Evolutionary conservation across 2,888 invertebrate genomes (phyloP).

Genomic region (Diogma glabrata): DNA sequence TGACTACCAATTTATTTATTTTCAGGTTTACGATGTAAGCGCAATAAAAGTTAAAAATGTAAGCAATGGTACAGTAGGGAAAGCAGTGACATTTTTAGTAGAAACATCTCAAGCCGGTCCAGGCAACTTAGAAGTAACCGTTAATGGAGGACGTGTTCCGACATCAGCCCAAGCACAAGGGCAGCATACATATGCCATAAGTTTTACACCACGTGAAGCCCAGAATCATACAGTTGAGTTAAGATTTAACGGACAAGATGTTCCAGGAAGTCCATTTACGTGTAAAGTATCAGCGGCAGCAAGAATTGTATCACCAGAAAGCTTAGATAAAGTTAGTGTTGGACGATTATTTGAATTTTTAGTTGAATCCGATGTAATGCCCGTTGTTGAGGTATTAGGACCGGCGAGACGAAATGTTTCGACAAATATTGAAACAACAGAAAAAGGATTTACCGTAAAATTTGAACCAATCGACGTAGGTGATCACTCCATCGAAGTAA

Average conservation of each 20-base stretch:
- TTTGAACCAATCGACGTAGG: constrained; percentile 86
- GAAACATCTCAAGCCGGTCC: constrained; percentile 98
- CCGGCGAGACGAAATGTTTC: constrained; percentile 59
- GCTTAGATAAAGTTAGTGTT: constrained; percentile 82
- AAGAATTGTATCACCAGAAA: constrained; percentile 71
- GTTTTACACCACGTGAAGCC: constrained; percentile 89
- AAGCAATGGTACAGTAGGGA: constrained; percentile 74
- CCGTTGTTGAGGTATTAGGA: constrained; percentile 69
- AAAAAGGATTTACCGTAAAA: constrained; percentile 43
- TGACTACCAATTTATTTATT: background rate
- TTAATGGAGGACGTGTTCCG: constrained; percentile 93
- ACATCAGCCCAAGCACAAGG: constrained; percentile 95
- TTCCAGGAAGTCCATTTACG: constrained; percentile 58
- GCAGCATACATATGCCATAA: constrained; percentile 91
- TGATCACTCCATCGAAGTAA: constrained; percentile 79
- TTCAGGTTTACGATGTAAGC: constrained; percentile 77
- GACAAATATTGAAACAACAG: constrained; percentile 42
- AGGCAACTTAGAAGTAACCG: constrained; percentile 95
- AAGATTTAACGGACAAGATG: constrained; percentile 90
- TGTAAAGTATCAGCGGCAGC: constrained; percentile 61
- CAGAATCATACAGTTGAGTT: constrained; percentile 88
- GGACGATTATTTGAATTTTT: constrained; percentile 73
- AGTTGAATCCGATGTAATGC: constrained; percentile 74
- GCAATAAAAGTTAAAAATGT: constrained; percentile 91
- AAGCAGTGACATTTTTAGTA: constrained; percentile 86